Conservation (phyloP, 1,140 invertebrate species). For the Archivesica marissinica region DNA sequence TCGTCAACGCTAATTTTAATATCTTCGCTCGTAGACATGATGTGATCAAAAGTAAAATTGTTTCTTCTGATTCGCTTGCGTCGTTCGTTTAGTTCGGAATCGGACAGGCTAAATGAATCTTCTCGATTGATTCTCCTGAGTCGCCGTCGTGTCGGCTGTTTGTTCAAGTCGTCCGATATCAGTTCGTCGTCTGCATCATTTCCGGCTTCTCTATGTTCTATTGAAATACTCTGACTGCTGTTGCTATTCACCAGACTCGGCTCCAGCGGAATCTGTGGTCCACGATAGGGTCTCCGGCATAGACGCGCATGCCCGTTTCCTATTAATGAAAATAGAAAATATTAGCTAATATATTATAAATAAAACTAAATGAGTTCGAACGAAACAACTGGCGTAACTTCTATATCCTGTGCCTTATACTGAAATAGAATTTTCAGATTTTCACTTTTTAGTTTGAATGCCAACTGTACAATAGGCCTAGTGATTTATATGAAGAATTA, state of each 20-base stretch:
- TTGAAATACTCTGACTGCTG: conserved; percentile 35
- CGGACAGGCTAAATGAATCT: conserved; percentile 48
- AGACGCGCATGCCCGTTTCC: conserved; percentile 43
- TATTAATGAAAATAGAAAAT: conserved; percentile 18
- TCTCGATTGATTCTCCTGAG: neutral
- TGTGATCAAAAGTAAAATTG: conserved; percentile 14
- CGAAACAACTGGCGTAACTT: too few relatives aligned
- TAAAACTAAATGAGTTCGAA: too few relatives aligned
- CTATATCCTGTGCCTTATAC: too few relatives aligned
- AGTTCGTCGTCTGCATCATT: conserved; percentile 61
- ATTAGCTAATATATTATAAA: too few relatives aligned
- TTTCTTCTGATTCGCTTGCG: neutral
- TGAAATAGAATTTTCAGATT: too few relatives aligned
- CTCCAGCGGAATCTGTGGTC: conserved; percentile 37
- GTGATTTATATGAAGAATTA: too few relatives aligned
- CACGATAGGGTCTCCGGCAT: conserved; percentile 9
- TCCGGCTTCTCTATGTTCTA: conserved; percentile 32
- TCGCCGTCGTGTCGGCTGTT: conserved; percentile 4
- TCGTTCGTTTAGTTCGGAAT: conserved; percentile 52
- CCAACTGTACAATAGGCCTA: too few relatives aligned
- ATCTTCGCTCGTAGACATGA: neutral
- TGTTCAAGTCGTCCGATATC: neutral
- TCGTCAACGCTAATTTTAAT: neutral
- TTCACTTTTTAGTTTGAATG: too few relatives aligned
- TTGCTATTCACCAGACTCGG: conserved; percentile 44